Evolutionary conservation across 2,113 vertebrate species (phyloP).

Genomic region (Actenoides hombroni): DNA sequence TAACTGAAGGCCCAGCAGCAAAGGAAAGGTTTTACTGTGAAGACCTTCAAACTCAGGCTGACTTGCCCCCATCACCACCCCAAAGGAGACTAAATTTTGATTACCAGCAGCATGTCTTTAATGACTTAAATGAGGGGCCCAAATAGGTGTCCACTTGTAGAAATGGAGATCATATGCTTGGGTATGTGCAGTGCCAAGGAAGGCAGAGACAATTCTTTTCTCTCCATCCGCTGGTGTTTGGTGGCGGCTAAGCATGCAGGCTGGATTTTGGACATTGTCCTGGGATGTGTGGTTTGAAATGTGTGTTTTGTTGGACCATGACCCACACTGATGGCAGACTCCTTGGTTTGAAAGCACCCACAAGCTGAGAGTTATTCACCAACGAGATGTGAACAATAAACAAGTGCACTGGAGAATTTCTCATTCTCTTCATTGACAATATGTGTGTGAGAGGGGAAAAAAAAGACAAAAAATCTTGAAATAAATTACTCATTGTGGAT

Average conservation of each 20-base stretch:
- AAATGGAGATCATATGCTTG: not conserved
- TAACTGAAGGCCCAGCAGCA: not conserved
- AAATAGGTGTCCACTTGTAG: not conserved
- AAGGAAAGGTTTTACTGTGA: not conserved
- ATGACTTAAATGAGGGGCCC: not conserved
- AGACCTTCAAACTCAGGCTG: not conserved
- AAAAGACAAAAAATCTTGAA: not conserved
- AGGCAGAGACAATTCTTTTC: not conserved
- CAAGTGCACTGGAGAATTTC: not conserved
- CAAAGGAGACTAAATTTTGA: not conserved
- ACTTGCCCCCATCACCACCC: not conserved
- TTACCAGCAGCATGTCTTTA: fast-evolving
- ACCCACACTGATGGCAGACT: not conserved
- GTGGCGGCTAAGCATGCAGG: not conserved
- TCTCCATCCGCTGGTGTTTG: not conserved
- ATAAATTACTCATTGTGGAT: not conserved
- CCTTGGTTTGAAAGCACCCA: not conserved
- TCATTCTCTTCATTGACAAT: not conserved
- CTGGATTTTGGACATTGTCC: not conserved
- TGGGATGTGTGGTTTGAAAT: not conserved
- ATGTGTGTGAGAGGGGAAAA: not conserved
- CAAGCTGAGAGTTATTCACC: not conserved
- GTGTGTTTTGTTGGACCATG: not conserved
- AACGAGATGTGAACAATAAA: not conserved
- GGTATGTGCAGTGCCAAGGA: not conserved